These are phyloP conservation scores for Erpobdella octoculata DNA, from an alignment of 2,888 invertebrate species.

Conservation along the genomic window DNA sequence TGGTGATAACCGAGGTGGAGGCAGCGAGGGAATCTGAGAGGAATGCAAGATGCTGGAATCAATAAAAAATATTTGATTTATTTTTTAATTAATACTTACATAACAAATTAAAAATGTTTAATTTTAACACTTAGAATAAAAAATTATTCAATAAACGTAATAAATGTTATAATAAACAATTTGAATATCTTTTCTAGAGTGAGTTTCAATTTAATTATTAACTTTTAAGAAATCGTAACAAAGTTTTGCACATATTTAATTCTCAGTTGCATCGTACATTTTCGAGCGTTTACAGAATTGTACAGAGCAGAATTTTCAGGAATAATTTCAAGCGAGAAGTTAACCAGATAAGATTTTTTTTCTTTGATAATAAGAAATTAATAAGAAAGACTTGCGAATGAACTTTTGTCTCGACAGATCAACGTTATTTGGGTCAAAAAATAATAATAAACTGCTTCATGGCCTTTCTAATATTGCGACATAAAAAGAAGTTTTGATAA, in stretches of 20 bases:
- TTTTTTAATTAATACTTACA: not conserved
- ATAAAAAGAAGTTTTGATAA: too few species aligned
- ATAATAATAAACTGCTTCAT: too few species aligned
- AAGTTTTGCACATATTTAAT: not conserved
- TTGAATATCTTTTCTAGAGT: not conserved
- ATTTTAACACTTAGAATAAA: not conserved
- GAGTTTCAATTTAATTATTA: not conserved
- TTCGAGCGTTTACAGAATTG: too few species aligned
- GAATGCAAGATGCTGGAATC: not conserved
- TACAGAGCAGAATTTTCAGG: too few species aligned
- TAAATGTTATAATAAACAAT: not conserved
- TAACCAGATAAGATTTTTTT: too few species aligned
- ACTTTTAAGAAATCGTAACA: not conserved
- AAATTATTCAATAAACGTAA: not conserved
- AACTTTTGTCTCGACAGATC: too few species aligned
- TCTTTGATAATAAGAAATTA: too few species aligned
- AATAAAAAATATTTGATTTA: not conserved
- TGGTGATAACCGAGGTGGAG: not conserved
- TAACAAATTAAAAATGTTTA: not conserved
- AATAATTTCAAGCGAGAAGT: too few species aligned
- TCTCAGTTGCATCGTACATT: too few species aligned
- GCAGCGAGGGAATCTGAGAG: conserved; percentile 6
- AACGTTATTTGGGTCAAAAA: too few species aligned
- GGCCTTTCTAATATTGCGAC: too few species aligned
- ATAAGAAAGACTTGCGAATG: too few species aligned